Percentiles rank a stretch among this genome's conserved stretches.
Conservation (phyloP, 2,888 invertebrate genomes). For the Rhagonycha fulva region DNA sequence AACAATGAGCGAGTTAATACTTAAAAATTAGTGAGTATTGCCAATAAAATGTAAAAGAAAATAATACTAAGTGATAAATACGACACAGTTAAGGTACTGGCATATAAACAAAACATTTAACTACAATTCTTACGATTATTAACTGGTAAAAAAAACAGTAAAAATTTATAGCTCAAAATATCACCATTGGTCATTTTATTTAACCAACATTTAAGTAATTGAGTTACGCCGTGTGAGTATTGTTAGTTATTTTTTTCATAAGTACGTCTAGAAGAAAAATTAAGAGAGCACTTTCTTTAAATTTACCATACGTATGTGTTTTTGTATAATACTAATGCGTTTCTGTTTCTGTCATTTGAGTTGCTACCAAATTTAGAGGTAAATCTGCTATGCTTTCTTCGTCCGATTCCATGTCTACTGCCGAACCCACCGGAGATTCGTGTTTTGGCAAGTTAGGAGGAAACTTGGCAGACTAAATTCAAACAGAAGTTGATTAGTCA, state of each 20-base stretch:
- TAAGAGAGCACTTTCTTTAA: slow-evolving; percentile 21
- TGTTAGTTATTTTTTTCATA: slow-evolving; percentile 29
- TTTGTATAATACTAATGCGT: slow-evolving; percentile 43
- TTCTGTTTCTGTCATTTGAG: slow-evolving; percentile 67
- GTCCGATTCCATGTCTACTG: slow-evolving; percentile 52
- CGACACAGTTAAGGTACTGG: slow-evolving; percentile 33
- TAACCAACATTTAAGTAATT: slow-evolving; percentile 32
- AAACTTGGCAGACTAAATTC: slow-evolving; percentile 30
- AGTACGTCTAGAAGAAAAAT: slow-evolving; percentile 13
- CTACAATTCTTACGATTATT: slow-evolving; percentile 6
- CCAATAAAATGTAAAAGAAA: slow-evolving; percentile 25
- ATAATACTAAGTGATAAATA: slow-evolving; percentile 30
- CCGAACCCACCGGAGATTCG: slow-evolving; percentile 46
- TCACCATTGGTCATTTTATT: slow-evolving; percentile 27
- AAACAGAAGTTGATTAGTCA: not conserved
- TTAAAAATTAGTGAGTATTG: slow-evolving; percentile 33
- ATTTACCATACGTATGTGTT: slow-evolving; percentile 11
- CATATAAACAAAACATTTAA: slow-evolving; percentile 25
- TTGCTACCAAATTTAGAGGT: slow-evolving; percentile 72
- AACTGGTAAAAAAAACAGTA: slow-evolving; percentile 20
- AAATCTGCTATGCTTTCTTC: slow-evolving; percentile 63
- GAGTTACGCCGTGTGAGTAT: slow-evolving; percentile 31
- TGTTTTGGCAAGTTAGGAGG: slow-evolving; percentile 49
- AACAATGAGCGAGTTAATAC: slow-evolving; percentile 13
- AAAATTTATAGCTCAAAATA: slow-evolving; percentile 32